Base-by-base conservation (phyloP, 2,888 invertebrate species). In the Horisme vitalbata region DNA sequence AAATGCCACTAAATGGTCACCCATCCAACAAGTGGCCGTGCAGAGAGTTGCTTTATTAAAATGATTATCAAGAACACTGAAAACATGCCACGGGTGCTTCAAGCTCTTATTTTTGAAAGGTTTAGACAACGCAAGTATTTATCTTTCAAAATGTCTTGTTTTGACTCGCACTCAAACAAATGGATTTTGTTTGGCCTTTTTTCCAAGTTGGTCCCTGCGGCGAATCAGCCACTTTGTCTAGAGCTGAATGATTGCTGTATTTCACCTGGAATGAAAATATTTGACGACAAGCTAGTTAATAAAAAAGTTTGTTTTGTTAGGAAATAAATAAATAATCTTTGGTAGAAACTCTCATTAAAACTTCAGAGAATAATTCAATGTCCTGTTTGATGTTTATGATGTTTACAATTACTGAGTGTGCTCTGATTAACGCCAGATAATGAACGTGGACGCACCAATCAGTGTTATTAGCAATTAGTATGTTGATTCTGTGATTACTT, bases 101-200 rank as follows among this genome's bases (percentile, higher is more conserved):
- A n/a, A n/a, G n/a, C n/a, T n/a, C n/a, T n/a, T n/a, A n/a, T n/a
- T n/a, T n/a, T n/a, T n/a, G n/a, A n/a, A n/a, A n/a, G n/a, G n/a
- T n/a, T n/a, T n/a, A n/a, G n/a, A n/a, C n/a, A n/a, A n/a, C n/a
- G n/a, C n/a, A n/a, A n/a, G n/a, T n/a, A n/a, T n/a, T n/a, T n/a
- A n/a, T 41, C 34, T 61, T 59, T 9, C 44, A 55, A 59, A 62
- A 51, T 55, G 55, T 47, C 59, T 52, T 52, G 52, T 58, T 64
- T 62, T 45, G 59, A 60, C 57, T 24, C 37, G 33, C 28, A 13
- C 33, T 12, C 37, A 24, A 30, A 48, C 33, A 48, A 48, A 48
- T 47, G 15, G 48, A 37, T 34, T 34, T 33, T 48, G 36, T 47
- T 41, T 47, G 2, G 24, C 33, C 15, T 26, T 31, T 43, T 47